Evolutionary conservation across 2,888 invertebrate species (phyloP).

Genomic region (Plagodis pulveraria): DNA sequence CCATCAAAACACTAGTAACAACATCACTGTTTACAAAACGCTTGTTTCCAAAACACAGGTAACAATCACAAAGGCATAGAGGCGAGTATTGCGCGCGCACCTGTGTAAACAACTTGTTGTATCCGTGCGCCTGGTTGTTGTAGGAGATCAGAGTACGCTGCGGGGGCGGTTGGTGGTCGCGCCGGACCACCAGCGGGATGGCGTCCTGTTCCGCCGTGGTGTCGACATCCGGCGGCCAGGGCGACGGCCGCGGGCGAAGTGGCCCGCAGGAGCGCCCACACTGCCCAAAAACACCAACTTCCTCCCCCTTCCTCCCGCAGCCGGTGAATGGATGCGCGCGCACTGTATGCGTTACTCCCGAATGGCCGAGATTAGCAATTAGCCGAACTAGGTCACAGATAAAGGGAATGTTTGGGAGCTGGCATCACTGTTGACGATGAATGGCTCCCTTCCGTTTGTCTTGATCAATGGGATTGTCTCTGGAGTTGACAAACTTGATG

Average conservation of each 20-base stretch:
- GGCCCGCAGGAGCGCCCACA: slow-evolving; percentile 32
- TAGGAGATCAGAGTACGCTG: slow-evolving; percentile 90
- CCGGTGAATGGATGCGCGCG: slow-evolving; percentile 77
- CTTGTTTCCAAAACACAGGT: slow-evolving; percentile 18
- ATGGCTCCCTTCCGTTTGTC: slow-evolving; percentile 31
- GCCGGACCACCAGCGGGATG: slow-evolving; percentile 81
- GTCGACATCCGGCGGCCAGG: slow-evolving; percentile 56
- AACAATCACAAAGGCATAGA: slow-evolving; percentile 20
- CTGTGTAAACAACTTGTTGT: slow-evolving; percentile 94
- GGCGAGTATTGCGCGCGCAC: slow-evolving; percentile 71
- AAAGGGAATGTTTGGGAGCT: slow-evolving; percentile 34
- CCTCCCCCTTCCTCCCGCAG: slow-evolving; percentile 28
- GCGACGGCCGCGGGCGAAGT: slow-evolving; percentile 60
- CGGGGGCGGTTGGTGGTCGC: slow-evolving; percentile 73
- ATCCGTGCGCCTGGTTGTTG: slow-evolving; percentile 90
- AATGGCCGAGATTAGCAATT: slow-evolving; percentile 48
- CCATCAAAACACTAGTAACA: neutral
- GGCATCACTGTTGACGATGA: slow-evolving; percentile 34
- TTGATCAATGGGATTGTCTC: slow-evolving; percentile 32
- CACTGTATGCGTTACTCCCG: slow-evolving; percentile 41
- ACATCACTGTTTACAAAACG: slow-evolving; percentile 12
- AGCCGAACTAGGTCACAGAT: slow-evolving; percentile 58
- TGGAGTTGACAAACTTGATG: slow-evolving; percentile 9
- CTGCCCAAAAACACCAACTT: slow-evolving; percentile 15
- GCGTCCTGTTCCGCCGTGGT: slow-evolving; percentile 82